A percentile compares a stretch with the other conserved stretches of the same genome.
phyloP scores from a whole-genome alignment of 2,113 vertebrate species.

The Dasypus novemcinctus region DNA sequence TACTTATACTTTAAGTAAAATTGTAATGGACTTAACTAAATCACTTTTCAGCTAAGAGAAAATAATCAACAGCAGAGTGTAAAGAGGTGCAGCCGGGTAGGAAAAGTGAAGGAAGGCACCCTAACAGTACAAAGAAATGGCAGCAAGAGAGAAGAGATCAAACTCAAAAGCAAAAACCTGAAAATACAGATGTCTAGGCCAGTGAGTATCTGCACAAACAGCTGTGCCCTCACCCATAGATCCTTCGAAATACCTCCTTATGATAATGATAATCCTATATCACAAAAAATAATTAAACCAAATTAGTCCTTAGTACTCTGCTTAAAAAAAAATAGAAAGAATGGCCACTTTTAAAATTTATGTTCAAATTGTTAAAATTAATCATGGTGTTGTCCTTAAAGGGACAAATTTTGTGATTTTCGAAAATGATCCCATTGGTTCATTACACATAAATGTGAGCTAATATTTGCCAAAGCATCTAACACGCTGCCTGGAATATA shows the following conservation, averaged over 20 bases:
- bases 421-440: neutral
- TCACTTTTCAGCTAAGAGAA: constrained; percentile 14
- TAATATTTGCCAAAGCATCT: neutral
- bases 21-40: constrained; percentile 30
- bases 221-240: neutral
- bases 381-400: neutral
- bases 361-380: neutral
- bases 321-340: neutral
- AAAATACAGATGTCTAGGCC: neutral
- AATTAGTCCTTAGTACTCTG: neutral
- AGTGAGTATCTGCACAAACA: neutral
- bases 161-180: neutral
- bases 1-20: neutral
- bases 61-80: neutral
- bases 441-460: neutral
- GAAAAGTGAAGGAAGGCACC: neutral
- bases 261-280: neutral
- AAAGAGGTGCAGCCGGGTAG: neutral
- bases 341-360: neutral
- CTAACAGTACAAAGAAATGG: neutral
- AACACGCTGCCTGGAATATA: neutral
- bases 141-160: neutral
- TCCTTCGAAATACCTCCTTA: neutral
- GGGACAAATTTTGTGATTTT: neutral
- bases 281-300: neutral